phyloP scores from a whole-genome alignment of 35 echinoderm and acorn worm genomes.

The Apostichopus japonicus region DNA sequence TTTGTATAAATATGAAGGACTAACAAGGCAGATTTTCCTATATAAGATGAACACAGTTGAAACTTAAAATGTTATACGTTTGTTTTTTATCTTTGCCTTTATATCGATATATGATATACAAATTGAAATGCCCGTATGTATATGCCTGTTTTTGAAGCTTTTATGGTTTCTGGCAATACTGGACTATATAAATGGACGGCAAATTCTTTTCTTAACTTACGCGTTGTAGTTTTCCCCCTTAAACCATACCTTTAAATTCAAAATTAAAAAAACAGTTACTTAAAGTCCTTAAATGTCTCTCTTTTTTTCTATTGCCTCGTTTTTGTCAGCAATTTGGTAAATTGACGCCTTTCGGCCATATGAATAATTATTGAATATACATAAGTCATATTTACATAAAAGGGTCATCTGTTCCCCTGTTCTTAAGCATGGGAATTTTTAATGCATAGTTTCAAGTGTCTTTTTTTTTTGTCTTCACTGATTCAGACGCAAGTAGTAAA shows the following conservation, averaged over 20 bases:
- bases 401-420: neutral
- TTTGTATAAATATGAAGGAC: too few species aligned
- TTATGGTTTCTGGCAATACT: too few species aligned
- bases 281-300: neutral
- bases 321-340: neutral
- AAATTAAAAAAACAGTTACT: neutral
- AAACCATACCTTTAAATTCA: neutral
- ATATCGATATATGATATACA: too few species aligned
- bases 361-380: slow-evolving; percentile 25
- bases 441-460: slow-evolving; percentile 15
- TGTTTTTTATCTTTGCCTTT: too few species aligned
- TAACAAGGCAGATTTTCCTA: too few species aligned
- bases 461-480: neutral
- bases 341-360: slow-evolving; percentile 21
- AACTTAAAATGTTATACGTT: too few species aligned
- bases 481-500: neutral
- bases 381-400: neutral
- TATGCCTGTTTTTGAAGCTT: too few species aligned
- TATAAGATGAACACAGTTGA: too few species aligned
- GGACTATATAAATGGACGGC: too few species aligned
- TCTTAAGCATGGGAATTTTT: slow-evolving; percentile 6
- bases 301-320: neutral
- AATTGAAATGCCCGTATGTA: too few species aligned
- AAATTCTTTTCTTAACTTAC: too few species aligned
- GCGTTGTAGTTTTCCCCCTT: neutral